Percentiles rank a stretch among this genome's conserved stretches.
Conservation (phyloP, 2,888 invertebrate species). For the Itoplectis maculator region DNA sequence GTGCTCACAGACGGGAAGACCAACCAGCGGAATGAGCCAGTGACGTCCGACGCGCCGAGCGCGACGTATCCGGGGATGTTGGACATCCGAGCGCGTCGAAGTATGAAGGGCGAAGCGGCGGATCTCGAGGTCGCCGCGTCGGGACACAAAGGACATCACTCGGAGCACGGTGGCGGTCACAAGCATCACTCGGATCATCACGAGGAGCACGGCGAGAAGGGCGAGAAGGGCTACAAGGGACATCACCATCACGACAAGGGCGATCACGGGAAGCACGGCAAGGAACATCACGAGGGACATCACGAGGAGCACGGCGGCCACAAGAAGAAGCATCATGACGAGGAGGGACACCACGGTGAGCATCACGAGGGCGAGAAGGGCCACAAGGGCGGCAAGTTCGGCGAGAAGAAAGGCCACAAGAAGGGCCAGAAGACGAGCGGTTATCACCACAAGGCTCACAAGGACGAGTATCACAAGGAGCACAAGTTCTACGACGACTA, state of each 20-base stretch:
- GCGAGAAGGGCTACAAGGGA: constrained; percentile 91
- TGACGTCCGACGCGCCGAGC: not conserved
- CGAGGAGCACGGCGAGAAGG: constrained; percentile 90
- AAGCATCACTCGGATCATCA: constrained; percentile 90
- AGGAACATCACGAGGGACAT: constrained; percentile 87
- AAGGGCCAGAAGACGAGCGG: constrained; percentile 93
- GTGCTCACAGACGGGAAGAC: constrained; percentile 11
- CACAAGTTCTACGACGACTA: constrained; percentile 91
- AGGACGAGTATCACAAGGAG: constrained; percentile 89
- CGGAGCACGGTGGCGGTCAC: constrained; percentile 88
- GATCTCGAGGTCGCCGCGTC: constrained; percentile 66
- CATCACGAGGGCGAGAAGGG: constrained; percentile 90
- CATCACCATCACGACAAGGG: constrained; percentile 91
- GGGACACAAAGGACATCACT: constrained; percentile 62
- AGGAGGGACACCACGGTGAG: constrained; percentile 87
- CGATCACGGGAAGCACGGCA: constrained; percentile 87
- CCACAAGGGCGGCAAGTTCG: constrained; percentile 92
- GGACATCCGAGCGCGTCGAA: constrained; percentile 35
- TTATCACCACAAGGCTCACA: constrained; percentile 94
- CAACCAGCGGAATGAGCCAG: constrained; percentile 28
- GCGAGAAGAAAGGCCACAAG: constrained; percentile 93
- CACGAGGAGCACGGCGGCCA: constrained; percentile 88
- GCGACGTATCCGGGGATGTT: not conserved
- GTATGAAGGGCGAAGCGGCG: not conserved
- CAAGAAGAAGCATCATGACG: constrained; percentile 88